These are phyloP conservation scores for Trachelus tabidus DNA, from an alignment of 2,888 invertebrate species.

Conservation along the genomic window DNA sequence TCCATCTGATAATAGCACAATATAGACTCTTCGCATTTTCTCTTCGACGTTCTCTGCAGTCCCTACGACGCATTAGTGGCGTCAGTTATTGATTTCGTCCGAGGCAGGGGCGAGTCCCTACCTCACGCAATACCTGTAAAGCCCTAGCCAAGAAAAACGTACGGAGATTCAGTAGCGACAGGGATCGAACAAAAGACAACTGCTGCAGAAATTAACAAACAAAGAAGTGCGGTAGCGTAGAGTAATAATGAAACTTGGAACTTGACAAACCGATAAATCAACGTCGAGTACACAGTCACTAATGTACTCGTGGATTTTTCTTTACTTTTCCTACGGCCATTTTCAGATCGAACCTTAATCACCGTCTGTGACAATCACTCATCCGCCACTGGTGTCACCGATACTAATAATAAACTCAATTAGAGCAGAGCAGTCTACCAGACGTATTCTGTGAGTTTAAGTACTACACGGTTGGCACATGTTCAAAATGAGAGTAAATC, in stretches of 20 bases:
- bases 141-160: not conserved
- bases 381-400: conserved; percentile 1
- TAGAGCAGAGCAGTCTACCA: conserved; percentile 18
- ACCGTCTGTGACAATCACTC: conserved; percentile 11
- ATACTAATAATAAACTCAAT: conserved; percentile 33
- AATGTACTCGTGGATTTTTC: not conserved
- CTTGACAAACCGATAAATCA: not conserved
- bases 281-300: not conserved
- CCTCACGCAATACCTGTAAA: not conserved
- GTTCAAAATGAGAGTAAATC: conserved; percentile 13
- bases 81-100: conserved; percentile 23
- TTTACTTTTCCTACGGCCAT: not conserved
- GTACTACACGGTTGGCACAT: conserved; percentile 21
- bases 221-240: not conserved
- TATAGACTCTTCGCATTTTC: not conserved
- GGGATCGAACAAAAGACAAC: not conserved
- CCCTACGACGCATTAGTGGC: conserved; percentile 14
- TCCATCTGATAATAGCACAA: not conserved
- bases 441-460: conserved; percentile 13
- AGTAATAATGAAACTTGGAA: not conserved
- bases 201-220: not conserved
- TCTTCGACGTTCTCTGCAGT: not conserved
- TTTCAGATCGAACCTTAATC: not conserved
- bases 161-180: not conserved
- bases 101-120: not conserved